Base-by-base conservation (phyloP, 2,797 vertebrate genomes). In the Myotis findleyi region DNA sequence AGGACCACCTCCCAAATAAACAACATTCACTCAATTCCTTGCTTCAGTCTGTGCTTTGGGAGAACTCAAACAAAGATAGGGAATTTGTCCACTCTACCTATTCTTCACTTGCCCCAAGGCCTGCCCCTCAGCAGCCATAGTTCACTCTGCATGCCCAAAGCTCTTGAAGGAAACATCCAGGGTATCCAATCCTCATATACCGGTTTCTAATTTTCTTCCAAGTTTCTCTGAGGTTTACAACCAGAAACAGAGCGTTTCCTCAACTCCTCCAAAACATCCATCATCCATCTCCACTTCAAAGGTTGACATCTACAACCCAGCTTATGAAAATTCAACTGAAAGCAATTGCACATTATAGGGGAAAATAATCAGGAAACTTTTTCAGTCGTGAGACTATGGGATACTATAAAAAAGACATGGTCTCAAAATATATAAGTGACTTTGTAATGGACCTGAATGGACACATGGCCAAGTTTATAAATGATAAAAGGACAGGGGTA, bases 401-500 rank as follows among this genome's bases (percentile, higher is more conserved):
- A 51, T 41, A 44, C 57, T 90, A 27, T 69, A 86, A 96, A 85
- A 36, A 75, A 49, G 49, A 72, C 14, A 66, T 53, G 77, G 72
- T 66, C 72, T 91, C 83, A 23, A 49, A 89, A 80, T 85, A 66
- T 23, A 41, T 82, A 91, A 91, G 89, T 68, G 62, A 47, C 92
- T 92, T 83, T 49, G 17, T 1, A 2, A 93, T 93, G 94, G 89
- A 89, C 83, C 44, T 96, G 87, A 96, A 94, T 90, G 85, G 81
- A 97, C 64, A 87, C 47, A 20, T 72, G 96, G 87, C 72, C 96
- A 89, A 96, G 64, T 95, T 89, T 89, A 59, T 79, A 96, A 94
- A 87, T 51, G 33, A 95, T 75, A 64, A 94, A 94, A 91, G 84
- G 69, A 92, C 66, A 86, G 59, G 41, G 87, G 57, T 87, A 85